Evolutionary conservation across 2,888 invertebrate species (phyloP), one percentile per base, ranked within the genome.

Genomic region (Clunio marinus): DNA sequence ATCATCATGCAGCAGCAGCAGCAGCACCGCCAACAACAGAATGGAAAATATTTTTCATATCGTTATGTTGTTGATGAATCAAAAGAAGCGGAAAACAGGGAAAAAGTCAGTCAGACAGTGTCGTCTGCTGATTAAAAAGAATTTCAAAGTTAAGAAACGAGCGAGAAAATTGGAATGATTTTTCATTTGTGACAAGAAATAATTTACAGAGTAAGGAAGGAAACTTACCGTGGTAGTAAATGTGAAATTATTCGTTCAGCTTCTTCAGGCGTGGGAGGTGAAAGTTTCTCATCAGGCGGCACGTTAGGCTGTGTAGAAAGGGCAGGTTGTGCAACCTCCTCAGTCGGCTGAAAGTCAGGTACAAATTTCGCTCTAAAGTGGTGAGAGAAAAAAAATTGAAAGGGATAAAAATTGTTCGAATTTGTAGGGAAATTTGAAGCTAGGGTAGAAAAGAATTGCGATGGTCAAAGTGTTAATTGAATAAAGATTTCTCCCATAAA

Each of bases 201-300:
- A 51, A 51, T 51, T 51, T 51, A 51, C 20, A 41, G 41, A 7
- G 20, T 20, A 22, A 17, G 17, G 20, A 41, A 4, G 63, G 59
- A 68, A 71, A 79, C 80, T 81, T 80, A 89, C 89, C 87, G 87
- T 68, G 89, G 88, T 74, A 89, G 80, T 71, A 89, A 81, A 67
- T 87, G 88, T 69, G 88, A 87, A 72, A 89, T 89, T 73, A 89
- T 86, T 70, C 88, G 82, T 76, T 88, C 84, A 13, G 89, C 89
- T 78, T 88, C 88, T 76, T 89, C 88, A 0, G 88, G 88, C 51
- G 88, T 88, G 62, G 88, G 88, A 70, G 88, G 88, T 71, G 62
- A 70, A 71, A 67, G 67, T 69, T 57, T 69, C 69, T 67, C 57
- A 15, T 65, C 67, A 24, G 28, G 51, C 78, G 83, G 75, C 75